phyloP scores from a whole-genome alignment of 2,797 vertebrate species.

The Pseudochirops cupreus region DNA sequence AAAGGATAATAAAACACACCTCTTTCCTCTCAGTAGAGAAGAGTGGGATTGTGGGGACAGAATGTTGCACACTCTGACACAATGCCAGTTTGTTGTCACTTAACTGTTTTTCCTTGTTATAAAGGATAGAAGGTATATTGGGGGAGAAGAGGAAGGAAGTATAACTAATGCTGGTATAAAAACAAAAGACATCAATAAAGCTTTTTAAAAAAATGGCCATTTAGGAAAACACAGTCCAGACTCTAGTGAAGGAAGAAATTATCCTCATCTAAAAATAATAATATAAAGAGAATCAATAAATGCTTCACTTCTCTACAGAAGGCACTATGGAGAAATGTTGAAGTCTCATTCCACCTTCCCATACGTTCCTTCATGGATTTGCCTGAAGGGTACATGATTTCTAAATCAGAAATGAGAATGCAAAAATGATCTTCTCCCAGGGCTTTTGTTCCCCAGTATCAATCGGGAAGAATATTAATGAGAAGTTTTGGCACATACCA shows the following conservation, averaged over 20 bases:
- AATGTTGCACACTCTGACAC: neutral
- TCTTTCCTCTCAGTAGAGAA: neutral
- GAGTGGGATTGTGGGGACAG: neutral
- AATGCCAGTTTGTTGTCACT: neutral
- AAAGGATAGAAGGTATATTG: neutral
- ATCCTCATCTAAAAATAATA: conserved; percentile 44
- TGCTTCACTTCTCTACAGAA: conserved; percentile 14
- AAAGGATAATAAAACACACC: neutral
- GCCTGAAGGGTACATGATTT: conserved; percentile 52
- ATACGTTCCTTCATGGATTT: conserved; percentile 1
- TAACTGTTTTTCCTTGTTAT: neutral
- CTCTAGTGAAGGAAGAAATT: conserved; percentile 23
- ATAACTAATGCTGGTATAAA: neutral
- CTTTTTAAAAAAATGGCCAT: neutral
- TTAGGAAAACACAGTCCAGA: conserved; percentile 45
- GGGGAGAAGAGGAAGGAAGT: neutral
- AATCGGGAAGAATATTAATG: conserved; percentile 47
- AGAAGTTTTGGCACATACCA: conserved; percentile 49
- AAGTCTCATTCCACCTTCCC: conserved; percentile 53
- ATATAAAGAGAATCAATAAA: conserved; percentile 8
- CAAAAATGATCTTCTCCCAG: conserved; percentile 35
- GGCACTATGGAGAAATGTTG: conserved; percentile 26
- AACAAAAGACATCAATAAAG: conserved; percentile 15
- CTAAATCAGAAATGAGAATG: conserved; percentile 63
- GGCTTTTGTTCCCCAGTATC: conserved; percentile 62